Base-by-base conservation (phyloP, 2,888 invertebrate species). In the Spicauda simplicius region DNA sequence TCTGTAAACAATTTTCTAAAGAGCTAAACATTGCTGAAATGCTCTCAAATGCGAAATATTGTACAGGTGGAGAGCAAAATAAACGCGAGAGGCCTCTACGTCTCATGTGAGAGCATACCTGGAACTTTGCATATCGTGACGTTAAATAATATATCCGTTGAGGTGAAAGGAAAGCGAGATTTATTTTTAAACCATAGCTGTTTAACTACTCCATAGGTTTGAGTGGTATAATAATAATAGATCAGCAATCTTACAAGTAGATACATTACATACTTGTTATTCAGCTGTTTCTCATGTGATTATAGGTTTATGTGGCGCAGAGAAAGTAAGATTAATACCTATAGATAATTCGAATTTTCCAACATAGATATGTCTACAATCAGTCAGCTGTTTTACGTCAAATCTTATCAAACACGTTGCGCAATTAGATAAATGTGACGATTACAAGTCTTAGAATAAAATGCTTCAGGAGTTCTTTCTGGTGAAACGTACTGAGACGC, bases 161-260 rank as follows among this genome's bases (percentile, higher is more conserved):
- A 62, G 54, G 55, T 55, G 16, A 59, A 50, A 25, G 19, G 16
- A 59, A 50, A 25, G 19, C 16, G 48, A 48, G 56, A 56, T 55
- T 63, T 56, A 45, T 48, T 63, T 56, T 33, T 30, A 30, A 48
- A 48, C 30, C 33, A 30, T 56, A 18, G 16, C n/a, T 48, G 18
- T 48, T 11, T 63, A 55, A 55, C 56, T 25, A 48, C 48, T 48
- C 5, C 25, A 25, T 25, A 25, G 25, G 16, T 48, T 3, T 16
- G n/a, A 14, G 16, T 7, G 18, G 19, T 25, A 12, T 8, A 63
- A 33, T 33, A 33, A 33, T 33, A 6, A 8, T 48, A 55, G 18
- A 25, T 55, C 14, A 41, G 16, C 45, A 2, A 25, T n/a, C 41
- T 10, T 25, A 54, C 25, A 62, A 54, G 25, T 25, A 25, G 25